phyloP scores from a whole-genome alignment of 2,888 invertebrate species.

The Seladonia tumulorum region DNA sequence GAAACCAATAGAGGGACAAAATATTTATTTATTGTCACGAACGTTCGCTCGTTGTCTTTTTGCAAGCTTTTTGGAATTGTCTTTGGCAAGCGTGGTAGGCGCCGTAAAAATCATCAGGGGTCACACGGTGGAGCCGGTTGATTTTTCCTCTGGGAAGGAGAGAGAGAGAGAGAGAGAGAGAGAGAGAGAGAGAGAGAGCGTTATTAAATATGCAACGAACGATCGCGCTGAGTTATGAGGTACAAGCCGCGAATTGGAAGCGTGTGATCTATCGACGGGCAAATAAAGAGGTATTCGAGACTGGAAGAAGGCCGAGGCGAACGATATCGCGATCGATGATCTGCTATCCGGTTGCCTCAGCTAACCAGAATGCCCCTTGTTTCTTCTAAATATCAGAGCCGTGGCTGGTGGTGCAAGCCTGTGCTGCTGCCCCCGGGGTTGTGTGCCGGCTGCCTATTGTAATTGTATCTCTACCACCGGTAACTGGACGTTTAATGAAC shows the following conservation, averaged over 20 bases:
- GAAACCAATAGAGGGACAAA: too few species aligned
- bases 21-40: too few species aligned
- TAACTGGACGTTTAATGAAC: slow-evolving; percentile 61
- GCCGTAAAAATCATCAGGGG: neutral
- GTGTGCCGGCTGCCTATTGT: slow-evolving; percentile 49
- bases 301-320: slow-evolving; percentile 53
- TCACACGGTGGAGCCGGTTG: neutral
- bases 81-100: neutral
- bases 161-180: neutral
- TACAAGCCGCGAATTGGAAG: slow-evolving; percentile 61
- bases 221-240: slow-evolving; percentile 54
- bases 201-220: slow-evolving; percentile 61
- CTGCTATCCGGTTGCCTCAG: slow-evolving; percentile 58
- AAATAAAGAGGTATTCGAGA: slow-evolving; percentile 63
- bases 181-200: slow-evolving; percentile 9
- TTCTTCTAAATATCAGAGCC: slow-evolving; percentile 47
- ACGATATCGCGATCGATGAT: slow-evolving; percentile 64
- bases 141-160: neutral
- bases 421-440: slow-evolving; percentile 44
- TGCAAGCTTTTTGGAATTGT: neutral
- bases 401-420: slow-evolving; percentile 42
- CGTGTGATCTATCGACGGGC: slow-evolving; percentile 62
- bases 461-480: slow-evolving; percentile 41
- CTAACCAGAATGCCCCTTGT: slow-evolving; percentile 51
- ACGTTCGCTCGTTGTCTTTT: neutral